These are phyloP conservation scores for Micromussa lordhowensis DNA, from an alignment of 92 coral and sea anemone genomes.

Conservation along the genomic window DNA sequence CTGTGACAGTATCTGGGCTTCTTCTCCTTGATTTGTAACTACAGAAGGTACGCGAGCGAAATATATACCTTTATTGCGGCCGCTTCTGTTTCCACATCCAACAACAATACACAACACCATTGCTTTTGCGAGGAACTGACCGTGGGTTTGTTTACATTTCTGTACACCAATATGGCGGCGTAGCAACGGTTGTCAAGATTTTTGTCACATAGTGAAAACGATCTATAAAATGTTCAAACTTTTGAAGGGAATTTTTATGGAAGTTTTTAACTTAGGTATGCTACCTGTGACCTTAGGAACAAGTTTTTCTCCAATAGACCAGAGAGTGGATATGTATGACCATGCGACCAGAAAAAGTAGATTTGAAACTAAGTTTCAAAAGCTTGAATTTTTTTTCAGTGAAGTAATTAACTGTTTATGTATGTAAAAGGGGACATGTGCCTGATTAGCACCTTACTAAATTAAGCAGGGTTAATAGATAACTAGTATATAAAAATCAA, in stretches of 20 bases:
- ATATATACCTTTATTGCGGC: background rate
- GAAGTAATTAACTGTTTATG: background rate
- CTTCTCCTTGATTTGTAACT: no score
- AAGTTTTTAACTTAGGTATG: no score
- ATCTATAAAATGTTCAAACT: background rate
- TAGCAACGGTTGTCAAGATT: background rate
- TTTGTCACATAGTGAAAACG: background rate
- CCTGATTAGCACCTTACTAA: background rate
- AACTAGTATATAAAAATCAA: background rate
- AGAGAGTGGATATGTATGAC: no score
- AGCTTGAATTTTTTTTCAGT: background rate
- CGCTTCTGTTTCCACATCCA: background rate
- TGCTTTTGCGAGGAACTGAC: background rate
- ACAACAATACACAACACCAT: background rate
- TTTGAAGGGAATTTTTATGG: no score
- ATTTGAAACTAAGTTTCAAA: background rate
- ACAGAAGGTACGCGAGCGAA: background rate
- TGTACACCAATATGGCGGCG: background rate
- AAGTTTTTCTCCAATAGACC: no score
- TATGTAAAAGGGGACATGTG: no score
- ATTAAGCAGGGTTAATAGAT: background rate
- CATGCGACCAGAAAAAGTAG: background rate
- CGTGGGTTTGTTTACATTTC: background rate
- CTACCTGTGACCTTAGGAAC: no score
- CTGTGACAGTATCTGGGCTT: background rate